These are phyloP conservation scores for Aphrophora alni DNA, from an alignment of 2,888 invertebrate species.

Conservation along the genomic window DNA sequence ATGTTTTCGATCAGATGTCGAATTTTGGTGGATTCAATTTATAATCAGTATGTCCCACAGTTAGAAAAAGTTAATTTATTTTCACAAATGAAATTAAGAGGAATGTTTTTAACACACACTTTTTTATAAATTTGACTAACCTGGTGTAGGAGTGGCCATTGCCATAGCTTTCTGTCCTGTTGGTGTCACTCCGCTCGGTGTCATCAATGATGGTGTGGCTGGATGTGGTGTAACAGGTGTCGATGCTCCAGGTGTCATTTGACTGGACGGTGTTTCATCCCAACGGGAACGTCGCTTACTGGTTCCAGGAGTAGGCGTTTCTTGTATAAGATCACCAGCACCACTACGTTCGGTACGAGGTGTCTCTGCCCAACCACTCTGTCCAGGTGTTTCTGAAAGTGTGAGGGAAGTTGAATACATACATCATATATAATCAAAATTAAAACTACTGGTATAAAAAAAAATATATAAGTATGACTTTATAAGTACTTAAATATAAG, in stretches of 20 bases:
- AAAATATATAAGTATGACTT: no score
- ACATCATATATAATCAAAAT: no score
- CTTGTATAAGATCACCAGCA: constrained; percentile 75
- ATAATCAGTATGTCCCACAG: no score
- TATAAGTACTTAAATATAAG: no score
- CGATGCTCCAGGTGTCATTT: constrained; percentile 57
- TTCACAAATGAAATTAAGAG: no score
- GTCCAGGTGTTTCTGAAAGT: constrained; percentile 86
- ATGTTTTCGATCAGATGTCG: no score
- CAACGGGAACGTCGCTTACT: constrained; percentile 96
- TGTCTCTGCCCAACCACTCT: constrained; percentile 99
- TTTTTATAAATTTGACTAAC: neutral
- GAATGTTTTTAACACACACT: no score
- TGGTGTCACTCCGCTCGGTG: constrained; percentile 70
- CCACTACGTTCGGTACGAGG: constrained; percentile 91
- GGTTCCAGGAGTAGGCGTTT: constrained; percentile 89
- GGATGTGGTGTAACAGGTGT: constrained; percentile 64
- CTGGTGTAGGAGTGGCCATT: constrained; percentile 96
- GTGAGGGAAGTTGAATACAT: no score
- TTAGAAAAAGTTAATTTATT: no score
- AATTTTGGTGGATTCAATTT: no score
- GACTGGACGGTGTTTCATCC: constrained; percentile 93
- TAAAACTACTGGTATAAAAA: no score
- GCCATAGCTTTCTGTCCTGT: constrained; percentile 96
- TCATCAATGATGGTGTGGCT: constrained; percentile 63